A percentile compares a stretch with the other conserved stretches of the same genome.
Evolutionary conservation across 2,888 invertebrate species (phyloP).

Genomic region (Pycnomerus fuliginosus): DNA sequence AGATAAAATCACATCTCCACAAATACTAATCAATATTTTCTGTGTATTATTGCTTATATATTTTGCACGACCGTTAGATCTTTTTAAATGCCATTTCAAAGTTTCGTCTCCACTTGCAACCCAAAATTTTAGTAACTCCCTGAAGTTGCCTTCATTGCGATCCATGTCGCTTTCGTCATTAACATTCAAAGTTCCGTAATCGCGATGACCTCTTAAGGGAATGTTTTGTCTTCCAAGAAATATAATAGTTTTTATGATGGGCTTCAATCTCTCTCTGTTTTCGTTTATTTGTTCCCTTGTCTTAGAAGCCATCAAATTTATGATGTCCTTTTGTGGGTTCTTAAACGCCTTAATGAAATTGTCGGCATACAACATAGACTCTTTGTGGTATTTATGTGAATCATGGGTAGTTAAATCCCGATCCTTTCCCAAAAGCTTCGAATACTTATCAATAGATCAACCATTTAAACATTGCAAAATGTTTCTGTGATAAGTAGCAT

Average conservation of each 20-base stretch:
- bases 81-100: conserved; percentile 14
- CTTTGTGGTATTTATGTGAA: conserved; percentile 5
- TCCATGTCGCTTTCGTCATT: not conserved
- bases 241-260: conserved; percentile 20
- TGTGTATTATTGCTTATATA: conserved; percentile 18
- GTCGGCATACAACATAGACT: conserved; percentile 1
- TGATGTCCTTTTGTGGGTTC: not conserved
- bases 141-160: conserved; percentile 11
- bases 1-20: not conserved
- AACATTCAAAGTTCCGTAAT: conserved; percentile 4
- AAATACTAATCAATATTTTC: conserved; percentile 7
- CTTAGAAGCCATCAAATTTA: not conserved
- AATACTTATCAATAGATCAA: no score
- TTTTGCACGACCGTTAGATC: conserved; percentile 5
- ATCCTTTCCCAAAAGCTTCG: not conserved
- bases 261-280: conserved; percentile 17
- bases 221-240: conserved; percentile 22
- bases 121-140: conserved; percentile 10
- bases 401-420: conserved; percentile 6
- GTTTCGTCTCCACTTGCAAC: conserved; percentile 10
- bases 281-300: conserved; percentile 9
- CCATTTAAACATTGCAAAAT: no score
- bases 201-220: conserved; percentile 17
- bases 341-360: not conserved
- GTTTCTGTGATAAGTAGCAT: no score